phyloP scores from a whole-genome alignment of 1,140 invertebrate genomes.

The Drosophila busckii region DNA sequence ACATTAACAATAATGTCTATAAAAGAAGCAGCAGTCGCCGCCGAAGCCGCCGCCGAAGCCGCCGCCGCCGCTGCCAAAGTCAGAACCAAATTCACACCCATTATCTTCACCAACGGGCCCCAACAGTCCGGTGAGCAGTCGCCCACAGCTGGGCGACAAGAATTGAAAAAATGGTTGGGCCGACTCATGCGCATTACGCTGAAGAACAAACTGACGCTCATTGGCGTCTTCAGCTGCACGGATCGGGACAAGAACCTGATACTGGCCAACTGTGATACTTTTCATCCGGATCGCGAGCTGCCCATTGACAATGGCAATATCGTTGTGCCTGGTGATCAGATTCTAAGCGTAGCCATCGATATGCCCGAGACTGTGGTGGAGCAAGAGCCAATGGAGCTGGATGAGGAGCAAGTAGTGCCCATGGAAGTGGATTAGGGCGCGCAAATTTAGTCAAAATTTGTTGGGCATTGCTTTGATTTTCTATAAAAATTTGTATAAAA shows the following conservation, averaged over 20 bases:
- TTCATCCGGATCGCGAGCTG: background rate
- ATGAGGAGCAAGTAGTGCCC: background rate
- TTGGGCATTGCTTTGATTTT: no score
- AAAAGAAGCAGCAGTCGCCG: constrained; percentile 1
- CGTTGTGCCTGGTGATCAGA: constrained; percentile 31
- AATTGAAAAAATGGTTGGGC: constrained; percentile 27
- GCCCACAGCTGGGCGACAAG: constrained; percentile 8
- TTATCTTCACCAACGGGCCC: constrained; percentile 13
- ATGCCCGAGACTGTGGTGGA: background rate
- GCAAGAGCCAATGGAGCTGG: background rate
- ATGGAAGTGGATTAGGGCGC: no score
- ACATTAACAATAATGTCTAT: background rate
- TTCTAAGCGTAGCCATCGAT: constrained; percentile 7
- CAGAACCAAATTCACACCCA: constrained; percentile 13
- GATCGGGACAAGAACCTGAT: constrained; percentile 38
- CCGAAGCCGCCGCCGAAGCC: background rate
- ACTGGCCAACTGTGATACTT: constrained; percentile 20
- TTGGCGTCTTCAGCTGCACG: constrained; percentile 44
- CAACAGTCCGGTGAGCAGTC: background rate
- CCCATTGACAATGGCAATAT: constrained; percentile 11
- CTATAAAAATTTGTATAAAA: no score
- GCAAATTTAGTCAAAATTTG: no score
- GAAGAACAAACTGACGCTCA: constrained; percentile 20
- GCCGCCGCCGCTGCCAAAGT: background rate
- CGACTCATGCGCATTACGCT: constrained; percentile 23